Evolutionary conservation across 2,888 invertebrate species (phyloP).

Genomic region (Cheilosia variabilis): DNA sequence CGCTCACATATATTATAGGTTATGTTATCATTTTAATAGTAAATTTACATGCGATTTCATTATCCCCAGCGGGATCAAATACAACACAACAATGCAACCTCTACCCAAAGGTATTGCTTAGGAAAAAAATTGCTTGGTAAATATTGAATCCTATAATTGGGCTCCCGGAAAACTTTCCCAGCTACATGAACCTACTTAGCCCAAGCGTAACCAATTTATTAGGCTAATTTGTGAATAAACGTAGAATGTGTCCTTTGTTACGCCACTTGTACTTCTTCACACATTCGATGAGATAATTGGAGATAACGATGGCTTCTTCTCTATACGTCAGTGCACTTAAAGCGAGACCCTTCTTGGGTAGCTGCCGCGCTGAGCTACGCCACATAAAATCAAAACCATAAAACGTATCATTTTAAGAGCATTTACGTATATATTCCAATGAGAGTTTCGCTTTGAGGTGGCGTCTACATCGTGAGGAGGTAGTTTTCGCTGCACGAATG

Average conservation of each 20-base stretch:
- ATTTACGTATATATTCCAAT: constrained; percentile 36
- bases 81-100: background rate
- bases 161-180: background rate
- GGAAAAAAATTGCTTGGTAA: constrained; percentile 3
- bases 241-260: constrained; percentile 30
- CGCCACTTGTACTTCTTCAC: constrained; percentile 1
- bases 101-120: background rate
- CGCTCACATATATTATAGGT: background rate
- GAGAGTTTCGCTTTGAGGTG: constrained; percentile 18
- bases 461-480: background rate
- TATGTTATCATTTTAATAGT: constrained; percentile 1
- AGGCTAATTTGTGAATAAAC: constrained; percentile 24
- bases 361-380: background rate
- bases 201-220: constrained; percentile 25
- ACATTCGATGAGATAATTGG: constrained; percentile 25
- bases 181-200: background rate
- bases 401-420: constrained; percentile 59
- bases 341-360: background rate
- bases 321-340: constrained; percentile 38
- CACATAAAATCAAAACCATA: constrained; percentile 65
- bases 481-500: constrained; percentile 59
- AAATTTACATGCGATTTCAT: constrained; percentile 10
- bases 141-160: constrained; percentile 16
- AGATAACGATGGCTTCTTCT: constrained; percentile 58
- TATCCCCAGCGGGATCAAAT: background rate